Base-by-base conservation (phyloP, 2,113 vertebrate species). In the Scortum barcoo region DNA sequence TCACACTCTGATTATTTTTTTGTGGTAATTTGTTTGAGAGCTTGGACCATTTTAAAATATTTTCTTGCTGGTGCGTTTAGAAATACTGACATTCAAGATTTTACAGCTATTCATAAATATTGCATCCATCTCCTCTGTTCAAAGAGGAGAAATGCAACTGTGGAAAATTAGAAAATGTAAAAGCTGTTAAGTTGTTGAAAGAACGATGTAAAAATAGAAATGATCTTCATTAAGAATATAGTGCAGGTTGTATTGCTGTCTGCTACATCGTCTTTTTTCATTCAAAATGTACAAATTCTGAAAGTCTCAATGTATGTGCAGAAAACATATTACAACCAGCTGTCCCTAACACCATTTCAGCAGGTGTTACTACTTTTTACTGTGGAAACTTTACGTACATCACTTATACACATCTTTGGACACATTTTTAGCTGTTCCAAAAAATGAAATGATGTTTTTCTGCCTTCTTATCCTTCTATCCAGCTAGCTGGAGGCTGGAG, bases 1-100 rank as follows among this genome's bases (percentile, higher is more conserved):
- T 69, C 44, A 48, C n/a, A 51, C 33, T 36, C 44, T 40, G 24
- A 69, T 72, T 76, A 44, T 66, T 28, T 56, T 67, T 26, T 26
- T 60, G 48, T 42, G 11, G 54, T 46, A 36, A 51, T 60, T 85
- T 30, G 40, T 68, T 62, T 30, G 5, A 3, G 33, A 30, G 53
- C 9, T 13, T 36, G 20, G 14, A 16, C 1, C 24, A 33, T 70
- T 54, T 51, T 14, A 5, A 20, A 62, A 36, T 20, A 14, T 53
- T 54, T 54, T 36, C 20, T 65, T 38, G 0, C 1, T 17, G 2
- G 44, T 36, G 26, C 53, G 58, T 62, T 66, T 61, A 20, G 42
- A 0, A 6, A 16, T 22, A 2, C 19, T 63, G 36, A 80, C 58
- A 56, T 42, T 74, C 3, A 44, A 56, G 20, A 63, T 42, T 61